A percentile compares a stretch with the other conserved stretches of the same genome.
phyloP scores from a whole-genome alignment of 1,140 invertebrate genomes.

The Pteromalus puparum region DNA sequence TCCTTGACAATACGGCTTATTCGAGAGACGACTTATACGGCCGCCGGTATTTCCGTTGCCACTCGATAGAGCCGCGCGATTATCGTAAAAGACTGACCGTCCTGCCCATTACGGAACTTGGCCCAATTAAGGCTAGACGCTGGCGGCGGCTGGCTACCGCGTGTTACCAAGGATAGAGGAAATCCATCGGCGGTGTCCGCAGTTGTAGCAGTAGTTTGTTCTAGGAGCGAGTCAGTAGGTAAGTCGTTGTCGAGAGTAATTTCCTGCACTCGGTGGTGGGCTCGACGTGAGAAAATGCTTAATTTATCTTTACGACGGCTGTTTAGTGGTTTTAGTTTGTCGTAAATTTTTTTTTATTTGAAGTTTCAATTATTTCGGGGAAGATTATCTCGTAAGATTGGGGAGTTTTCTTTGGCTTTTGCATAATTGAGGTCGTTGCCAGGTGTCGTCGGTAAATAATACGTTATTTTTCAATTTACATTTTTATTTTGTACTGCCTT shows the following conservation, averaged over 20 bases:
- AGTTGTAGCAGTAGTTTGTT: background rate
- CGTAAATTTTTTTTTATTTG: background rate
- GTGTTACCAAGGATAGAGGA: background rate
- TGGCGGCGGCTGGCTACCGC: background rate
- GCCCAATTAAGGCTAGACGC: conserved; percentile 42
- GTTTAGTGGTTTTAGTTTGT: background rate
- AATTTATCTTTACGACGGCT: conserved; percentile 33
- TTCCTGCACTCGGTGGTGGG: background rate
- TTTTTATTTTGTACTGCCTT: too few relatives aligned
- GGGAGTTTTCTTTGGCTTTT: background rate
- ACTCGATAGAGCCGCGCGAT: conserved; percentile 19
- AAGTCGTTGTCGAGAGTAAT: conserved; percentile 9
- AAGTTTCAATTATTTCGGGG: conserved; percentile 4
- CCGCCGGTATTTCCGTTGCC: conserved; percentile 11
- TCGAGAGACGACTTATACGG: background rate
- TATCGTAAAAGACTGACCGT: conserved; percentile 34
- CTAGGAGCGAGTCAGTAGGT: background rate
- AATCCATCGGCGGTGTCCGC: conserved; percentile 6
- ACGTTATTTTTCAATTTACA: too few relatives aligned
- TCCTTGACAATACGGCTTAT: background rate
- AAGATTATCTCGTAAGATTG: conserved; percentile 21
- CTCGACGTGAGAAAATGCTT: conserved; percentile 22
- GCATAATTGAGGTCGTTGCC: background rate
- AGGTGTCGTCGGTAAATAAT: too few relatives aligned
- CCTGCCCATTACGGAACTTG: conserved; percentile 27